Percentiles rank a stretch among this genome's conserved stretches.
These are phyloP conservation scores for Epistrophella euchroma DNA, from an alignment of 2,888 invertebrate species.

Conservation along the genomic window DNA sequence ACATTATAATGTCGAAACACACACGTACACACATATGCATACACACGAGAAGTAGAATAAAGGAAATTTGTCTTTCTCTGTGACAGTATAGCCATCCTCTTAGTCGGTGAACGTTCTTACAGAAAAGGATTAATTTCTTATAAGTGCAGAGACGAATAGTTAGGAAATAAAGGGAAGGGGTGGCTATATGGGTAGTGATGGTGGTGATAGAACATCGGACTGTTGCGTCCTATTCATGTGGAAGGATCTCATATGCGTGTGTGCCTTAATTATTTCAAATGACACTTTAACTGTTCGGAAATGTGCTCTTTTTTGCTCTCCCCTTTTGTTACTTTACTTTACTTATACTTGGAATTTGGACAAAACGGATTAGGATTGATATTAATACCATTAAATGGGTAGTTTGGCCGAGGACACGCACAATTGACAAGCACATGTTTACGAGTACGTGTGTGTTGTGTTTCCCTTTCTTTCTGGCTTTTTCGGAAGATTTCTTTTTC, in stretches of 20 bases:
- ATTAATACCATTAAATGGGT: conserved; percentile 70
- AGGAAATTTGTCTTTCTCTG: conserved; percentile 59
- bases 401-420: conserved; percentile 45
- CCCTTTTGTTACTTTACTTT: conserved; percentile 16
- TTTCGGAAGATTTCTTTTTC: neutral
- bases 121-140: conserved; percentile 73
- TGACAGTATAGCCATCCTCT: conserved; percentile 59
- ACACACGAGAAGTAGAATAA: conserved; percentile 10
- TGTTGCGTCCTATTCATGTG: conserved; percentile 68
- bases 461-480: neutral
- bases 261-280: conserved; percentile 75
- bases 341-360: conserved; percentile 69
- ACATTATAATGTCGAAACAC: conserved; percentile 62
- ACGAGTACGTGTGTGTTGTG: neutral
- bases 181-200: neutral
- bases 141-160: conserved; percentile 56
- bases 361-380: conserved; percentile 74
- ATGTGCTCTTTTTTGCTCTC: conserved; percentile 57
- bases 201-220: conserved; percentile 44
- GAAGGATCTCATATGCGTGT: conserved; percentile 58
- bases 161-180: neutral
- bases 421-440: conserved; percentile 21
- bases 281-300: conserved; percentile 74
- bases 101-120: conserved; percentile 41
- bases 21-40: conserved; percentile 39